Base-by-base conservation (phyloP, 2,797 vertebrate genomes). In the Pangasius djambal region DNA sequence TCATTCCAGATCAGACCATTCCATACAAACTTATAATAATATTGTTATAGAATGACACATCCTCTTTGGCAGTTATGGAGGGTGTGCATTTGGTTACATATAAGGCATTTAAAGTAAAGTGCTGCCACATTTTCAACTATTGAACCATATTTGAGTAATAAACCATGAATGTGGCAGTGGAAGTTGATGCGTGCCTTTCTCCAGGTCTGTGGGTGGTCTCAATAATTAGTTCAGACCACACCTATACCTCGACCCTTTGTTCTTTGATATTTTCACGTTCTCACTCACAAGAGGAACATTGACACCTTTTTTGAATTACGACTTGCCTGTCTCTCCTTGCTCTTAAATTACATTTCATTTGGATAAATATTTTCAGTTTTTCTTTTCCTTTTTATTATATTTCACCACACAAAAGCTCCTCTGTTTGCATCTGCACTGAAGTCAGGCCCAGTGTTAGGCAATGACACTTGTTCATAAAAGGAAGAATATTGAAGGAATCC, bases 311-410 rank as follows among this genome's bases (percentile, higher is more conserved):
- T 94, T 91, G 89, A 89, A 95, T 96, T 95, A 96, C 48, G 87
- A 31, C 90, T 87, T 6, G 61, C 69, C 86, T 87, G 89, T 70
- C 77, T 81, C 75, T 93, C 79, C 1, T 92, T 92, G 89, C 91
- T 90, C 83, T 31, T 57, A n/a, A 13, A 89, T 92, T 89, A 22
- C 84, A 52, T 92, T 93, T 93, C 91, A 91, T 94, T 96, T 92
- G 86, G 88, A 93, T 94, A 93, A 95, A 95, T 94, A 95, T 95
- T 96, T 96, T 94, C 88, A 90, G 44, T 91, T 95, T 94, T 95
- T 84, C 52, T 94, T 50, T 94, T 90, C 93, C 25, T 87, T 83
- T 87, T 92, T 92, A 94, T 94, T 93, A 92, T 94, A 87, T 94
- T 93, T 92, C 92, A 93, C 94, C 93, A 92, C 89, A 92, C 95